Base-by-base conservation (phyloP, 2,797 vertebrate species). In the Sylvilagus floridanus region DNA sequence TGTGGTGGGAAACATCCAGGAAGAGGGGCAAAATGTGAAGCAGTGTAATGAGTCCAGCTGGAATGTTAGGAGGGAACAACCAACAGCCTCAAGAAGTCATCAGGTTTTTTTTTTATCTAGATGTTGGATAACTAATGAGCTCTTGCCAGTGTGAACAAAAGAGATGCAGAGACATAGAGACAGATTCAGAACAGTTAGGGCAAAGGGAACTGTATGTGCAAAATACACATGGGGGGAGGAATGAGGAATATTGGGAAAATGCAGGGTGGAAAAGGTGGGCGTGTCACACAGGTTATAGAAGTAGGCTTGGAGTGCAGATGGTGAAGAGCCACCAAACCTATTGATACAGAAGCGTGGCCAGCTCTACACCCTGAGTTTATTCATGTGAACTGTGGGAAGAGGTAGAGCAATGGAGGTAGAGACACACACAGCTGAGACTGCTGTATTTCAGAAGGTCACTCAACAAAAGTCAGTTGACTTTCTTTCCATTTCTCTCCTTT, bases 101-200 rank as follows among this genome's bases (percentile, higher is more conserved):
- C 52, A 68, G 22, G 68, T 42, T 42, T 42, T 42, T 47, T 60
- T 72, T 86, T 83, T 50, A 87, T 21, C 4, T 89, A 76, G 79
- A 79, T 47, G 60, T 76, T 79, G 78, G 81, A 66, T 93, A 88
- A 84, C 22, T 71, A n/a, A 19, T 73, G 19, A 77, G 54, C 26
- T 66, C 88, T 47, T 82, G 12, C 77, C 30, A 60, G 30, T 30
- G 50, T 57, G 54, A 57, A 19, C 54, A 57, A n/a, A 62, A 13
- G 24, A 62, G 42, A 42, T 42, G 42, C 42, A 42, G 42, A 42
- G 54, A 71, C 54, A 32, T 13, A 50, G 10, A 47, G 16, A 28
- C 24, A 63, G 11, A 35, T 4, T 9, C 60, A n/a, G 24, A 84
- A 28, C n/a, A 12, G 19, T 5, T 2, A 21, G 65, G 7, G 14